Evolutionary conservation across 2,888 invertebrate species (phyloP).

Genomic region (Chloroclysta siterata): DNA sequence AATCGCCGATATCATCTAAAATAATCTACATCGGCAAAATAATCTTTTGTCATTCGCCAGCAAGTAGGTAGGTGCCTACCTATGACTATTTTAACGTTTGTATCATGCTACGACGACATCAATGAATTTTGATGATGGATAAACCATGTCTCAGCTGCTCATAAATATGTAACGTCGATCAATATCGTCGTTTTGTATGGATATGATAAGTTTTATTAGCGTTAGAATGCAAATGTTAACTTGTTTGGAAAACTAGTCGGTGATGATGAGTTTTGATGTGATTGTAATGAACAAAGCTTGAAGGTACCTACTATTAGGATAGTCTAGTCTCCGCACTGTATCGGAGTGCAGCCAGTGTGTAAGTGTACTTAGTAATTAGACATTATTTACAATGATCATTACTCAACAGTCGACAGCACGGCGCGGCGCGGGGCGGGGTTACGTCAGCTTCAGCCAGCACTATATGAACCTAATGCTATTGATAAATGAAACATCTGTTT

Average conservation of each 20-base stretch:
- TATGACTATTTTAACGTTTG: constrained; percentile 16
- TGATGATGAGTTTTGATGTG: constrained; percentile 9
- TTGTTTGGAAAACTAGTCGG: constrained; percentile 29
- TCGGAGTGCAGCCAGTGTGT: constrained; percentile 40
- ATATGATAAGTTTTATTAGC: constrained; percentile 34
- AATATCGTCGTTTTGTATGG: constrained; percentile 30
- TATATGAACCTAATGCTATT: constrained; percentile 4
- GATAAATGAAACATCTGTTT: constrained; percentile 35
- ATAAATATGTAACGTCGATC: constrained; percentile 34
- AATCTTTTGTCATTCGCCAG: constrained; percentile 35
- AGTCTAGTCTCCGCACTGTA: constrained; percentile 45
- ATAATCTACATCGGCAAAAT: constrained; percentile 45
- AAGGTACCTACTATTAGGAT: constrained; percentile 29
- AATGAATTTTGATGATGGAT: constrained; percentile 36
- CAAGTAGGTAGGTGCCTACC: constrained; percentile 18
- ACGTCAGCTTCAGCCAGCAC: constrained; percentile 49
- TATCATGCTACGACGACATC: constrained; percentile 35
- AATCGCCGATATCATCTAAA: constrained; percentile 48
- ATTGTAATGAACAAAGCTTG: constrained; percentile 25
- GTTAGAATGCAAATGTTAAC: constrained; percentile 40
- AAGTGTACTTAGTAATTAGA: constrained; percentile 50
- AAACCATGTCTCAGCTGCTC: constrained; percentile 35
- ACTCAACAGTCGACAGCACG: constrained; percentile 56
- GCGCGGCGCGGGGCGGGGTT: constrained; percentile 52
- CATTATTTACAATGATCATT: constrained; percentile 61